Evolutionary conservation across 2,797 vertebrate species (phyloP).

Genomic region (Siniperca scherzeri): DNA sequence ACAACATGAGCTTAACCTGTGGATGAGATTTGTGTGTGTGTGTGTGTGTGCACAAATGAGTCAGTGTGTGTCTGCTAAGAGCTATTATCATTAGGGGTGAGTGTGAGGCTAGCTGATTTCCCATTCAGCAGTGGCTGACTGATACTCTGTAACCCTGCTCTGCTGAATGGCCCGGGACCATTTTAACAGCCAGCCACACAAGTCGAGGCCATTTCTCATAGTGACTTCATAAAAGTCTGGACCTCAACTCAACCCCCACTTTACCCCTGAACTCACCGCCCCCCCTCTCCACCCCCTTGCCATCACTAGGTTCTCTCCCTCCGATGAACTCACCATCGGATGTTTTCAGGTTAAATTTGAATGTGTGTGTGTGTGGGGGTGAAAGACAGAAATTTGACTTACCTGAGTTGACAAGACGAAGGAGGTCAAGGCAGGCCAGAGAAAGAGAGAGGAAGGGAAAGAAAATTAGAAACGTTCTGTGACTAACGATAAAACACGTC

Average conservation of each 20-base stretch:
- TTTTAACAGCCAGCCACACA: constrained; percentile 81
- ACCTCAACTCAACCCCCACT: constrained; percentile 17
- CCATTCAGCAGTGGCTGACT: constrained; percentile 63
- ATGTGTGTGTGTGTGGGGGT: not conserved
- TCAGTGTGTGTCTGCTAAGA: constrained; percentile 41
- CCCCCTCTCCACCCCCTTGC: constrained; percentile 6
- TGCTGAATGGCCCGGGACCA: constrained; percentile 64
- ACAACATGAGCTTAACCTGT: constrained; percentile 50
- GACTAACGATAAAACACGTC: not conserved
- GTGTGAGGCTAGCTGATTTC: constrained; percentile 67
- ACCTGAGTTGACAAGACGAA: constrained; percentile 57
- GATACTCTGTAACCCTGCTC: constrained; percentile 66
- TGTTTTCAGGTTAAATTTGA: constrained; percentile 27
- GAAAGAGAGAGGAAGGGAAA: constrained; percentile 1
- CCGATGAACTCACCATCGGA: constrained; percentile 18
- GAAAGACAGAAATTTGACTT: constrained; percentile 41
- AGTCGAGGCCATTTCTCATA: constrained; percentile 78
- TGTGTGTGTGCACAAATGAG: constrained; percentile 19
- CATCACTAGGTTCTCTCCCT: constrained; percentile 7
- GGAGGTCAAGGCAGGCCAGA: not conserved
- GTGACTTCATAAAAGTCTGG: constrained; percentile 81
- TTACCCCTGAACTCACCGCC: constrained; percentile 24
- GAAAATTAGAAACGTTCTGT: not conserved
- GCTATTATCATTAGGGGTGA: constrained; percentile 73
- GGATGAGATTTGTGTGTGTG: constrained; percentile 29